Evolutionary conservation across 1,140 invertebrate species (phyloP), one percentile per base, ranked within the genome.

Genomic region (Grapholita molesta): DNA sequence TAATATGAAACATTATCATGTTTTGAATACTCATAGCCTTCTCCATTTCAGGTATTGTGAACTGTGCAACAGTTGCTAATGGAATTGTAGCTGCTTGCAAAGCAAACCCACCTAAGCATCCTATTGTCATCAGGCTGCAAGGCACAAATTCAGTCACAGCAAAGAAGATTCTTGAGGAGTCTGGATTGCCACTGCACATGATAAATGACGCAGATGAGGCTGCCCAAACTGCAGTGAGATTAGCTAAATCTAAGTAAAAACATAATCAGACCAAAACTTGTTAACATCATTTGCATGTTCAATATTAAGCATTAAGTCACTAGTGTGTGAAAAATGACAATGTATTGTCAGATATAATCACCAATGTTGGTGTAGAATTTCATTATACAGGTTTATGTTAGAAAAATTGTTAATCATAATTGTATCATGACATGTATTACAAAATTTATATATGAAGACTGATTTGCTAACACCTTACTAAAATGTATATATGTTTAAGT

Each of bases 61-160:
- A 99, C 91, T 99, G 99, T 94, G 97, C 95, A 1, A 99, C 96
- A 4, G 97, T 99, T 86, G 99, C 99, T 2, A 97, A 96, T 81
- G 99, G 99, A 57, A 97, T 99, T 75, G 95, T 99, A 1, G 94
- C 95, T 69, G 99, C 99, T 23, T 96, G 95, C 74, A 95, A 95
- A 86, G 95, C 94, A 69, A 95, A 97, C 53, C 92, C 96, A 55
- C 93, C 99, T 0, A 94, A 95, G 81, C 94, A 99, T 68, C 99
- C 99, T 0, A 88, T 99, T 12, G 94, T 99, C 71, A 98, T 99
- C 8, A 94, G 99, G 80, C 92, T 99, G 66, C 98, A 99, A 95
- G 99, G 98, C 90, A 95, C 94, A 64, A 95, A 95, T 85, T 92
- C 93, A 5, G 79, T 68, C 11, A 92, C 93, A 85, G 95, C 95